Percentiles rank a stretch among this genome's conserved stretches.
These are phyloP conservation scores for Parasteatoda lunata DNA, from an alignment of 2,888 invertebrate genomes.

Conservation along the genomic window DNA sequence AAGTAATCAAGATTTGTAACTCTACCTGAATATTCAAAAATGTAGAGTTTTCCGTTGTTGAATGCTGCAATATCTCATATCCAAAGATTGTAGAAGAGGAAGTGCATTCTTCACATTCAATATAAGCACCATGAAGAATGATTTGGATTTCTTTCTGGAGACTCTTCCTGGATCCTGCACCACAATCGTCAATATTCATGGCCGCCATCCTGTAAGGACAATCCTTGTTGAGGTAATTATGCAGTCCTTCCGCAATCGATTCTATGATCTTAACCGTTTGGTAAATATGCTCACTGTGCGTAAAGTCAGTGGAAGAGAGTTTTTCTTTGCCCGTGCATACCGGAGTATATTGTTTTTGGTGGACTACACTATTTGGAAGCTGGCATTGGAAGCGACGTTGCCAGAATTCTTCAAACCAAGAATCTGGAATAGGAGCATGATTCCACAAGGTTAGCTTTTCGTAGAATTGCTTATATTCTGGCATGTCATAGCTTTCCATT, in stretches of 20 bases:
- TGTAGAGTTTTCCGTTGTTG: conserved; percentile 22
- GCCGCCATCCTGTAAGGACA: conserved; percentile 71
- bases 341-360: conserved; percentile 70
- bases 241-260: conserved; percentile 74
- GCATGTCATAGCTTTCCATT: conserved; percentile 71
- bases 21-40: conserved; percentile 35
- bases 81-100: conserved; percentile 47
- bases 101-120: conserved; percentile 59
- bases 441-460: conserved; percentile 72
- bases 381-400: conserved; percentile 74
- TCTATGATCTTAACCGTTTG: conserved; percentile 73
- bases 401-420: conserved; percentile 75
- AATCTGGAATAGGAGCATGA: conserved; percentile 73
- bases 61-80: conserved; percentile 58
- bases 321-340: conserved; percentile 72
- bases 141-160: conserved; percentile 57
- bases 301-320: conserved; percentile 70
- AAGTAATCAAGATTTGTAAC: background rate
- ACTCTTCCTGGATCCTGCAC: conserved; percentile 32
- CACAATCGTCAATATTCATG: conserved; percentile 66
- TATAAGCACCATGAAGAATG: conserved; percentile 37
- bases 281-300: conserved; percentile 73
- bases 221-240: conserved; percentile 71
- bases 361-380: conserved; percentile 71
- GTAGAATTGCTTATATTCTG: conserved; percentile 72